Evolutionary conservation across 1,140 invertebrate genomes (phyloP).

Genomic region (Drosophila eugracilis): DNA sequence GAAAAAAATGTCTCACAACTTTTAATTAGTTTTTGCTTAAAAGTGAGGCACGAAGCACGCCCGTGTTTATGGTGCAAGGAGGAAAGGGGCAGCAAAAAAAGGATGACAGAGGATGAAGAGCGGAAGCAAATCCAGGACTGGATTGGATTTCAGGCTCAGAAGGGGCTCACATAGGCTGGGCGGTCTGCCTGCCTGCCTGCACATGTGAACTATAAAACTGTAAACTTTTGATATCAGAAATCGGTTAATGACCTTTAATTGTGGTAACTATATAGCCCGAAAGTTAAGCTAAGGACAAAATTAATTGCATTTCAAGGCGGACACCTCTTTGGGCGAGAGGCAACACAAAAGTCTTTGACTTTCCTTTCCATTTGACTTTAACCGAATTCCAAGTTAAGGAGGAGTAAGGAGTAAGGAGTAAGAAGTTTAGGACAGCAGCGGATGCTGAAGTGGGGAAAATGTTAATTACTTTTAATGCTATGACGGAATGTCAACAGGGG

Average conservation of each 20-base stretch:
- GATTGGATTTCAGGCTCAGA: constrained; percentile 13
- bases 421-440: too few relatives aligned
- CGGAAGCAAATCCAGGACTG: constrained; percentile 11
- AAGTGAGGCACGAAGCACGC: constrained; percentile 57
- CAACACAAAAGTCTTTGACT: constrained; percentile 27
- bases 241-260: constrained; percentile 25
- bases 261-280: background rate
- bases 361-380: constrained; percentile 4
- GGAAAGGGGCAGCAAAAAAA: background rate
- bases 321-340: constrained; percentile 31
- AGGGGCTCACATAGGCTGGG: too few relatives aligned
- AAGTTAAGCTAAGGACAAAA: constrained; percentile 8
- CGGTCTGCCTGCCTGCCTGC: background rate
- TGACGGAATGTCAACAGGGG: constrained; percentile 64
- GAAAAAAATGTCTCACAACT: constrained; percentile 80
- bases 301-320: constrained; percentile 43
- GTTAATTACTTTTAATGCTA: constrained; percentile 72
- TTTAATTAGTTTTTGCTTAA: constrained; percentile 84
- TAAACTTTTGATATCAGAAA: constrained; percentile 9
- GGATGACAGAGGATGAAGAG: background rate
- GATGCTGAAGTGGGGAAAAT: constrained; percentile 33
- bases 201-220: background rate
- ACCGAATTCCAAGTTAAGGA: constrained; percentile 14
- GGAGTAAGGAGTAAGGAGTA: too few relatives aligned
- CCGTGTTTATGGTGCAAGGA: constrained; percentile 31